Conservation (phyloP, 2,113 vertebrate species). For the Manacus vitellinus region DNA sequence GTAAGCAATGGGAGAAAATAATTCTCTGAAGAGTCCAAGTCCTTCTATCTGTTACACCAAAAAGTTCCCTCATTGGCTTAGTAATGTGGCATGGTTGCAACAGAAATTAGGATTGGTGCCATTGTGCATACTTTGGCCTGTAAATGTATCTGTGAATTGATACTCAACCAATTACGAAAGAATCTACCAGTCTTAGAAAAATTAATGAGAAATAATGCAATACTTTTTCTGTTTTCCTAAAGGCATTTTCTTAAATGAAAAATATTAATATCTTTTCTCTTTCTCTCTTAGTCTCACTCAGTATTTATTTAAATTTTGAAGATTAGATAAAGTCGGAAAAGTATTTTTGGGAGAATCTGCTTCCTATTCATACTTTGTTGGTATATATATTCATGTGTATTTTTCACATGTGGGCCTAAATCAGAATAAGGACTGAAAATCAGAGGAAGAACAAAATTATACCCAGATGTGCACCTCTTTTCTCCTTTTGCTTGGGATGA, state of each 20-base stretch:
- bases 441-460: background rate
- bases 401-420: background rate
- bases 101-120: background rate
- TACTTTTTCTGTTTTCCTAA: background rate
- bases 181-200: background rate
- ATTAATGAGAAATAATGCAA: background rate
- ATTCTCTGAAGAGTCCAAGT: background rate
- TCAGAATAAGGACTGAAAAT: background rate
- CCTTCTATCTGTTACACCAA: background rate
- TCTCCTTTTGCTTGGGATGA: background rate
- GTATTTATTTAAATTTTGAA: background rate
- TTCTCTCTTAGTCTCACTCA: background rate
- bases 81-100: background rate
- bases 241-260: background rate
- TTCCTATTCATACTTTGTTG: background rate
- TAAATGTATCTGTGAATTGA: background rate
- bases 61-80: background rate
- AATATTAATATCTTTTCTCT: background rate
- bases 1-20: background rate
- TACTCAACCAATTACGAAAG: background rate
- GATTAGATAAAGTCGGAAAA: background rate
- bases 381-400: background rate
- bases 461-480: background rate
- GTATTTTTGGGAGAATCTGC: background rate
- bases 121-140: background rate